phyloP scores from a whole-genome alignment of 2,888 invertebrate species.

The Elegia similella region DNA sequence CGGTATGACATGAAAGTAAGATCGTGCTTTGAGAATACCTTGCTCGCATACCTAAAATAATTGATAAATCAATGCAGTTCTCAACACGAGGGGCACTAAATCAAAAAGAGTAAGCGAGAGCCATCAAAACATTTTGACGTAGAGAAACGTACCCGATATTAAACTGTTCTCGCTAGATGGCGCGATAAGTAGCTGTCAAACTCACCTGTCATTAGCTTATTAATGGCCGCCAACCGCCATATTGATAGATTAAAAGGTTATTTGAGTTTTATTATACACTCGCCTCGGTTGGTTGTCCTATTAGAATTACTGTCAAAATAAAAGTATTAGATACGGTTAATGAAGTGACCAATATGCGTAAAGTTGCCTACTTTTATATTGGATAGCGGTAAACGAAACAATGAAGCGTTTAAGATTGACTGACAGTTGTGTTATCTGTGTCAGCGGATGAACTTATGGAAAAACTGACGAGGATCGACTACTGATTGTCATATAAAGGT shows the following conservation, averaged over 20 bases:
- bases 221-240: slow-evolving; percentile 61
- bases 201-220: slow-evolving; percentile 76
- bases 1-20: slow-evolving; percentile 76
- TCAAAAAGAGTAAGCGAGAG: slow-evolving; percentile 64
- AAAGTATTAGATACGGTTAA: slow-evolving; percentile 16
- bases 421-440: slow-evolving; percentile 17
- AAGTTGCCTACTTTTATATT: slow-evolving; percentile 22
- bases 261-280: slow-evolving; percentile 55
- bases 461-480: slow-evolving; percentile 1
- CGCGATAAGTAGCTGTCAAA: slow-evolving; percentile 77
- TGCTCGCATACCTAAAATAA: slow-evolving; percentile 71
- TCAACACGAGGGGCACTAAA: slow-evolving; percentile 71
- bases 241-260: slow-evolving; percentile 64
- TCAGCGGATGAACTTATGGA: slow-evolving; percentile 7
- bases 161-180: slow-evolving; percentile 76
- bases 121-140: slow-evolving; percentile 77
- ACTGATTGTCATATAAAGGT: neutral
- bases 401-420: slow-evolving; percentile 18
- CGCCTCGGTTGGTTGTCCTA: slow-evolving; percentile 30
- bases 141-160: slow-evolving; percentile 70
- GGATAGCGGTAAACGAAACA: slow-evolving; percentile 21
- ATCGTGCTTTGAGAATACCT: slow-evolving; percentile 73
- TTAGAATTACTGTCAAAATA: slow-evolving; percentile 16
- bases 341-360: slow-evolving; percentile 17
- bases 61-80: slow-evolving; percentile 80